These are phyloP conservation scores for Drosophila sp. DNA, from an alignment of 1,140 invertebrate genomes.

Conservation along the genomic window DNA sequence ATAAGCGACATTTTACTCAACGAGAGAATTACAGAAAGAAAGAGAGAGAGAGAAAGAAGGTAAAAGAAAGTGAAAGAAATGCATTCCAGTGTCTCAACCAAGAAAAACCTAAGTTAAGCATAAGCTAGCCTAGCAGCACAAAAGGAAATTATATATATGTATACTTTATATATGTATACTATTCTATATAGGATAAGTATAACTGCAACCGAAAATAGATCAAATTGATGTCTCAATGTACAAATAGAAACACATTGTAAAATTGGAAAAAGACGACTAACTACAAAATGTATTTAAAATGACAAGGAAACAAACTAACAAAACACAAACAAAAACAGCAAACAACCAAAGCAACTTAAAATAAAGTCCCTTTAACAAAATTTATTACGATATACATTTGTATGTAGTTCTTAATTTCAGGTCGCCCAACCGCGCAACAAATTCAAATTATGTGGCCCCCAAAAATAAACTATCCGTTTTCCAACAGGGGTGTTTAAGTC, in stretches of 20 bases:
- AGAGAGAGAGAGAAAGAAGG: conserved; percentile 19
- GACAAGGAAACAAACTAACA: conserved; percentile 4
- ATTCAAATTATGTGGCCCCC: too few species aligned
- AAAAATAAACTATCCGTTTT: too few species aligned
- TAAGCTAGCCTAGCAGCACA: conserved; percentile 52
- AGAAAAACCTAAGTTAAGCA: conserved; percentile 58
- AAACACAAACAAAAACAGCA: conserved; percentile 44
- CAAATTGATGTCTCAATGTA: conserved; percentile 75
- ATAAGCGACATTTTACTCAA: conserved; percentile 74
- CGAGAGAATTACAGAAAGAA: conserved; percentile 32
- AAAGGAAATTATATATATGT: conserved; percentile 46
- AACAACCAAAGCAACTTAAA: background rate
- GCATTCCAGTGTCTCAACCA: conserved; percentile 75
- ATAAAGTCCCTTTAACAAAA: conserved; percentile 9
- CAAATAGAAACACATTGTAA: conserved; percentile 59
- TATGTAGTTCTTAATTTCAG: too few species aligned
- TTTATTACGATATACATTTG: too few species aligned
- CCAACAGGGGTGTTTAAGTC: too few species aligned
- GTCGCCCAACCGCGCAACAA: too few species aligned
- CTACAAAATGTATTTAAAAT: conserved; percentile 46
- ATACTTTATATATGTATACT: conserved; percentile 31
- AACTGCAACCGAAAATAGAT: conserved; percentile 51
- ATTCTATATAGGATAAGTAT: conserved; percentile 42
- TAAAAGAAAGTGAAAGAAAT: conserved; percentile 41
- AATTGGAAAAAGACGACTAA: conserved; percentile 44